A percentile compares a stretch with the other conserved stretches of the same genome.
These are phyloP conservation scores for Ernsta delagoae DNA, from an alignment of 2,888 invertebrate species.

Conservation along the genomic window DNA sequence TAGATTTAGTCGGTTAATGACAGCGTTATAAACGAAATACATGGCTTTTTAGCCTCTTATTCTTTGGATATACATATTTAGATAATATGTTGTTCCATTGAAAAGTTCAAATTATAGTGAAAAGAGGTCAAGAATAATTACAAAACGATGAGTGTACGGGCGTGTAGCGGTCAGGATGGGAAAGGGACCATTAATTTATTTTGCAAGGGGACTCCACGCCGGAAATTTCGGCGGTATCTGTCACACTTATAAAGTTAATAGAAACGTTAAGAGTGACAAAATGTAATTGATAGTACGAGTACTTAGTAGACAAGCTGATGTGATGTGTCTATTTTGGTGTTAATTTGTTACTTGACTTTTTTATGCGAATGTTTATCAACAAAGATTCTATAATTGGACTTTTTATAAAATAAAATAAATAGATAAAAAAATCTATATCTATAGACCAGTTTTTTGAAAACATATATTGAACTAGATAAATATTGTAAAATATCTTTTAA, in stretches of 20 bases:
- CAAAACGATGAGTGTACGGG: constrained; percentile 54
- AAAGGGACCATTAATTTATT: constrained; percentile 61
- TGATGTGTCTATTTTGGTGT: neutral
- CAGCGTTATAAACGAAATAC: neutral
- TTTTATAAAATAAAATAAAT: too few species aligned
- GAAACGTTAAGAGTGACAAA: constrained; percentile 6
- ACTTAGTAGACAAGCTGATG: neutral
- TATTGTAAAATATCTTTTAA: too few species aligned
- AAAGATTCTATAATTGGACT: too few species aligned
- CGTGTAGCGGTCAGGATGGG: constrained; percentile 47
- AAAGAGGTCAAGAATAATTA: constrained; percentile 47
- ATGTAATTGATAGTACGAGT: neutral
- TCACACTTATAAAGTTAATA: constrained; percentile 41
- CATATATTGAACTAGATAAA: too few species aligned
- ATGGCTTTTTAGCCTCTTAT: neutral
- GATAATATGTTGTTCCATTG: neutral
- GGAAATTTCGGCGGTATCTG: constrained; percentile 51
- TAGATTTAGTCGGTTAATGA: neutral
- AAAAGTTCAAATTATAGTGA: neutral
- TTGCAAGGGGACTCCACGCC: constrained; percentile 42
- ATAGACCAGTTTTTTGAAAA: too few species aligned
- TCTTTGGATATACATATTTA: neutral
- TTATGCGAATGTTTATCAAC: too few species aligned
- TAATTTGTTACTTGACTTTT: neutral
- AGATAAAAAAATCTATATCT: too few species aligned